phyloP scores from a whole-genome alignment of 2,888 invertebrate genomes.

The Metallyticus violacea region DNA sequence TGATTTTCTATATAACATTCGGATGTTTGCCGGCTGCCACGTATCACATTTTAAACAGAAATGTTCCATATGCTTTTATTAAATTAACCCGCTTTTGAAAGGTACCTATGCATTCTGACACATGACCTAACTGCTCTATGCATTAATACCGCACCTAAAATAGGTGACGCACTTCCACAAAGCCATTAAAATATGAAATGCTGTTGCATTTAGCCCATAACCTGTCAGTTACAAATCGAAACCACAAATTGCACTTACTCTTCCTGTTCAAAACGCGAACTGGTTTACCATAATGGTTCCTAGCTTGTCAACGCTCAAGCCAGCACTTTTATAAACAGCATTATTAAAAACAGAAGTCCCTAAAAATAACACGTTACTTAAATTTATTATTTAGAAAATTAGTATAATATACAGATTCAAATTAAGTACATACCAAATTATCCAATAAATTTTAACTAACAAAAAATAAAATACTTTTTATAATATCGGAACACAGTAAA shows the following conservation, averaged over 20 bases:
- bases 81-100: neutral
- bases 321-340: neutral
- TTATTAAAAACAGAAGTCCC: neutral
- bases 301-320: neutral
- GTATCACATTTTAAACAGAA: neutral
- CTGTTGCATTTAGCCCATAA: neutral
- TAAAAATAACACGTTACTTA: no score
- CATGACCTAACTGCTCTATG: neutral
- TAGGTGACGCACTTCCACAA: neutral
- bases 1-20: neutral
- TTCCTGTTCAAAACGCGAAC: neutral
- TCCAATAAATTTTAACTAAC: no score
- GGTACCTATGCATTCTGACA: neutral
- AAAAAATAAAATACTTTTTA: no score
- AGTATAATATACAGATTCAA: no score
- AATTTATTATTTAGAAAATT: no score
- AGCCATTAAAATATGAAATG: slow-evolving; percentile 11
- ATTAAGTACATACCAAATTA: no score
- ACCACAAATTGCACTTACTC: neutral
- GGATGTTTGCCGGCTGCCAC: neutral
- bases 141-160: neutral
- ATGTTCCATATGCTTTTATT: neutral
- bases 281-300: neutral
- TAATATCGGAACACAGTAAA: no score
- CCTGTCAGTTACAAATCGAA: neutral